Conservation (phyloP, 2,113 vertebrate species). For the Proteles cristata region DNA sequence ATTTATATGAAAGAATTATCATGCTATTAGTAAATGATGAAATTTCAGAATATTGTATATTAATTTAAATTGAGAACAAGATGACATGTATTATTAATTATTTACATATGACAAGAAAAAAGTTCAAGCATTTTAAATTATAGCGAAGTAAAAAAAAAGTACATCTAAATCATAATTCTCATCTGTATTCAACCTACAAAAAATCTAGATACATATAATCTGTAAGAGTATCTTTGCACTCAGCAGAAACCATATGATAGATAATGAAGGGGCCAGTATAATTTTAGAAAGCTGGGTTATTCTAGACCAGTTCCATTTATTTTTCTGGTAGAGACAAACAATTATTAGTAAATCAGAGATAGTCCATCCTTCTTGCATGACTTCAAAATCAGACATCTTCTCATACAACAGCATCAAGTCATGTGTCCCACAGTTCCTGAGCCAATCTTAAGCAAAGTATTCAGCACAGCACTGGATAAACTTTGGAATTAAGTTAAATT, state of each 20-base stretch:
- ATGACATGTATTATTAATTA: not conserved
- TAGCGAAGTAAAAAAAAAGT: not conserved
- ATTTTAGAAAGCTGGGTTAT: not conserved
- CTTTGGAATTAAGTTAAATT: not conserved
- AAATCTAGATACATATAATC: not conserved
- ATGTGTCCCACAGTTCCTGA: not conserved
- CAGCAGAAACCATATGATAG: not conserved
- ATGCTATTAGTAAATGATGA: constrained; percentile 24
- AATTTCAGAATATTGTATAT: constrained; percentile 53
- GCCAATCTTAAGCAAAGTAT: not conserved
- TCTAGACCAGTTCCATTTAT: not conserved
- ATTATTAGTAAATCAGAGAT: not conserved
- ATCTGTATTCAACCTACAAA: not conserved
- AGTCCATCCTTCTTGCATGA: too few relatives aligned
- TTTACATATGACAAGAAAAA: not conserved
- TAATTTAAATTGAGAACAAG: not conserved
- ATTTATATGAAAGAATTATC: constrained; percentile 69
- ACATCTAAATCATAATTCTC: not conserved
- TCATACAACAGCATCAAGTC: not conserved
- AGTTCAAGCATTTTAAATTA: not conserved
- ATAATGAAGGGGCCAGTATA: not conserved
- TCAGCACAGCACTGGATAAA: not conserved
- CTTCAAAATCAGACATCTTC: not conserved
- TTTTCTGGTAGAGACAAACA: not conserved
- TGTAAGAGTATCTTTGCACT: not conserved